These are phyloP conservation scores for Luscinia megarhynchos DNA, from an alignment of 2,797 vertebrate genomes.

Conservation along the genomic window DNA sequence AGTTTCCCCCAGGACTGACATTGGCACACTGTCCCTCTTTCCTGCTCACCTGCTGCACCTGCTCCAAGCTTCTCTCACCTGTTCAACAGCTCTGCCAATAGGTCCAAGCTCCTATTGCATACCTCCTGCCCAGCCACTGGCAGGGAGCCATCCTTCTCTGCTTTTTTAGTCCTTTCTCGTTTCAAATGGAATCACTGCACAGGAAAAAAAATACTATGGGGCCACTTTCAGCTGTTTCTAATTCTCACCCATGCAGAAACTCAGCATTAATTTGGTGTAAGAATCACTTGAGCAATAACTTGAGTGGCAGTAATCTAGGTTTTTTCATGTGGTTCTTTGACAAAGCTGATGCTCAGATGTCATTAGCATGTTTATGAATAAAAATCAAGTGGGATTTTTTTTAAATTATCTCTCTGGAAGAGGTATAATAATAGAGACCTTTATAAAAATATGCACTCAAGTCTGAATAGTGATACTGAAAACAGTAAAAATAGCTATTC, in stretches of 20 bases:
- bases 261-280: not conserved
- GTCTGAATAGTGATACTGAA: not conserved
- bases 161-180: not conserved
- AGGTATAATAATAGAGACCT: not conserved
- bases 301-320: not conserved
- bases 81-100: not conserved
- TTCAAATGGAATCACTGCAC: not conserved
- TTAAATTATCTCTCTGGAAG: not conserved
- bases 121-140: not conserved
- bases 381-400: not conserved
- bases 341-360: not conserved
- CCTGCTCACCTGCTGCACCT: not conserved
- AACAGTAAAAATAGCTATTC: not conserved
- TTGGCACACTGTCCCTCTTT: not conserved
- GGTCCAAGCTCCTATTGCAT: not conserved
- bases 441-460: not conserved
- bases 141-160: not conserved
- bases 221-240: not conserved
- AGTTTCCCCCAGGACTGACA: not conserved
- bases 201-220: not conserved
- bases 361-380: not conserved
- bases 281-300: not conserved
- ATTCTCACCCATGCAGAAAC: conserved; percentile 1
- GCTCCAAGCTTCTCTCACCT: not conserved
- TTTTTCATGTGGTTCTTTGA: not conserved